Evolutionary conservation across 2,113 vertebrate species (phyloP), one percentile per base, ranked within the genome.

Genomic region (Esox niger): DNA sequence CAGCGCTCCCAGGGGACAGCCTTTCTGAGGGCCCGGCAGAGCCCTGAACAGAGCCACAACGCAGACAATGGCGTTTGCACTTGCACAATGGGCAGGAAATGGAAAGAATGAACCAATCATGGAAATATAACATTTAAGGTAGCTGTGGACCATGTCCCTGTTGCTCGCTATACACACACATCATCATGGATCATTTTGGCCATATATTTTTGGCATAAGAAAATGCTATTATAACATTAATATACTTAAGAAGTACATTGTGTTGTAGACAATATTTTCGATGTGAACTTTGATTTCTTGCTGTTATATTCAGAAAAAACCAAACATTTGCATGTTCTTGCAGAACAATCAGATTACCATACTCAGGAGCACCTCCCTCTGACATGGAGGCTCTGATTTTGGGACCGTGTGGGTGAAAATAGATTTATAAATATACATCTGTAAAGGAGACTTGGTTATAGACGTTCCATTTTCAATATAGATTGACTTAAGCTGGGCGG

Each of bases 71-170:
- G 82, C 76, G 82, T 77, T 76, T 81, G 80, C 85, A 80, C 32
- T 54, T 58, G 67, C 83, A 91, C 90, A 93, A 88, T 90, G 86
- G 88, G 88, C 88, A 88, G 91, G 90, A 90, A 93, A 87, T 79
- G 83, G 68, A 82, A 78, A 86, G 83, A 89, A 89, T 83, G 81
- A 87, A 87, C 73, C 83, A 89, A 91, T 91, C 87, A 88, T 89
- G 82, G 86, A 92, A 90, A 90, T 87, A 88, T 86, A 87, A 83
- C 83, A 90, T 91, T 90, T 89, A 69, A 90, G 88, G 73, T 76
- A 76, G 64, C 62, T 72, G 25, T n/a, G n/a, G 10, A 2, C 27
- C 21, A 9, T 23, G 49, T 74, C 75, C 77, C 55, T 68, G 65
- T 77, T 73, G 82, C 78, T 77, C 80, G 68, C 54, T 8, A 25